Conservation (phyloP, 2,113 vertebrate genomes). For the Penelope pileata region DNA sequence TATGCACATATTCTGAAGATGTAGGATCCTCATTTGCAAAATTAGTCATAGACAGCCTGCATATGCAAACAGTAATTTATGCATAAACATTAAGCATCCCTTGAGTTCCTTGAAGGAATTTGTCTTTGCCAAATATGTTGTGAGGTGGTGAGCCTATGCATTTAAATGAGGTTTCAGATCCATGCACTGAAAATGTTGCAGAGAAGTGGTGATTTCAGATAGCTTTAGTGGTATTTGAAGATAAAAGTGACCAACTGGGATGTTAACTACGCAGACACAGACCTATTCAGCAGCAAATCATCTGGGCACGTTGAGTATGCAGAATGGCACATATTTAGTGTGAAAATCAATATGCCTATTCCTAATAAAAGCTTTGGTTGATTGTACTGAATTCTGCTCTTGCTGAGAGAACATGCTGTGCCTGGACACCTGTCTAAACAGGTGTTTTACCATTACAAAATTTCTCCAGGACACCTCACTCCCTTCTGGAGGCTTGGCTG, state of each 20-base stretch:
- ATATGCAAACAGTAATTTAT: conserved; percentile 15
- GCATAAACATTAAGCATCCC: conserved; percentile 3
- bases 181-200: background rate
- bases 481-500: background rate
- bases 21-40: background rate
- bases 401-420: rapidly evolving
- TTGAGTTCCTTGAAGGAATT: conserved; percentile 7
- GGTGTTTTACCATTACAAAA: background rate
- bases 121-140: background rate
- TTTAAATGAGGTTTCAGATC: background rate
- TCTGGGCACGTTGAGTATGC: background rate
- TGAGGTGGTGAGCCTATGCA: background rate
- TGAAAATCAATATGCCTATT: background rate
- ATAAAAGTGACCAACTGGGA: background rate
- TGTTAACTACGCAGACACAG: background rate
- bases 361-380: rapidly evolving
- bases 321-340: rapidly evolving
- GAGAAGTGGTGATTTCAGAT: background rate
- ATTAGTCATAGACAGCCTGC: conserved; percentile 13
- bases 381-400: background rate
- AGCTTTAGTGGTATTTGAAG: background rate
- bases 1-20: background rate
- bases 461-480: rapidly evolving
- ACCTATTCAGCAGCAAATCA: background rate
- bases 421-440: no score